Conservation (phyloP, 2,888 invertebrate genomes). For the Abscondita cerata region DNA sequence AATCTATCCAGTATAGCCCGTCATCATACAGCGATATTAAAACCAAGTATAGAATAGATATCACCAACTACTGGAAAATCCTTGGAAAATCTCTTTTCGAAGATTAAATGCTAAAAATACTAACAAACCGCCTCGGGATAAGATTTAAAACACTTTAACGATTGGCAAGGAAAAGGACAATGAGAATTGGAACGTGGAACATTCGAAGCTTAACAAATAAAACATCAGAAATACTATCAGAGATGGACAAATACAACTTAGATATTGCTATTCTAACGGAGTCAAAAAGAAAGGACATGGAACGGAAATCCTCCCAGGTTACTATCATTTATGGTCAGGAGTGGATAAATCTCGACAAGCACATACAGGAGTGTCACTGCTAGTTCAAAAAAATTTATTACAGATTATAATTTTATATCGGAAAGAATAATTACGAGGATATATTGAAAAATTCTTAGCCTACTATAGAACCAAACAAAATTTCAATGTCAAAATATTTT, state of each 20-base stretch:
- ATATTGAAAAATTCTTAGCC: too few species aligned
- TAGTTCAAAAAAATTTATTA: background rate
- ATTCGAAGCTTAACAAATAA: constrained; percentile 5
- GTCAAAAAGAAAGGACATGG: constrained; percentile 5
- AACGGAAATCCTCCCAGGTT: background rate
- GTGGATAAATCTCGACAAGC: constrained; percentile 2
- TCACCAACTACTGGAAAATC: too few species aligned
- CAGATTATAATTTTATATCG: background rate
- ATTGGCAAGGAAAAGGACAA: constrained; percentile 13
- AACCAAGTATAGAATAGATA: too few species aligned
- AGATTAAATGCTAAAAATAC: background rate
- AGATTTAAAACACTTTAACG: background rate
- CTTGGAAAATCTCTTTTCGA: background rate
- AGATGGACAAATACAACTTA: background rate
- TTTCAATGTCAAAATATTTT: too few species aligned
- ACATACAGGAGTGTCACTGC: background rate
- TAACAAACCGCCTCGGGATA: constrained; percentile 10
- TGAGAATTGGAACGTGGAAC: constrained; percentile 5
- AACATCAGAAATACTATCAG: background rate
- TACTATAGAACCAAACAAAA: too few species aligned
- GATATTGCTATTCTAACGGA: constrained; percentile 5
- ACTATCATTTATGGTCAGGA: constrained; percentile 8
- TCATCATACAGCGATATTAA: too few species aligned
- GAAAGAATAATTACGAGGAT: constrained; percentile 4
- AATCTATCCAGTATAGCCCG: too few species aligned